phyloP scores from a whole-genome alignment of 2,113 vertebrate genomes.

The Hippocampus comes region DNA sequence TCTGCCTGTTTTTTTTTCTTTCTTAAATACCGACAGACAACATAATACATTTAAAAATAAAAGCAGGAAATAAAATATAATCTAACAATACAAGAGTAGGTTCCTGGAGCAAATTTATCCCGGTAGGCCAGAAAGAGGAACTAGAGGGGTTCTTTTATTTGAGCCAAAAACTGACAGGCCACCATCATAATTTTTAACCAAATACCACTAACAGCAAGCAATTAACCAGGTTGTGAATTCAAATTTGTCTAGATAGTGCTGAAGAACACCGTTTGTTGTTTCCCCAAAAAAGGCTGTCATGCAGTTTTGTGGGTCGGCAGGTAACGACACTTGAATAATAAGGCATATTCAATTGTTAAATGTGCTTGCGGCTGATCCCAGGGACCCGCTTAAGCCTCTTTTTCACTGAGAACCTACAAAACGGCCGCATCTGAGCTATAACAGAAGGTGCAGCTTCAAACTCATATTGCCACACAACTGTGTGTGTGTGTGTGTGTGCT shows the following conservation, averaged over 20 bases:
- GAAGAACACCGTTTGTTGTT: neutral
- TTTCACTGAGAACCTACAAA: neutral
- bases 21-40: conserved; percentile 75
- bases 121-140: conserved; percentile 53
- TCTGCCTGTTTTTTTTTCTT: conserved; percentile 16
- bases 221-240: neutral
- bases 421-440: neutral
- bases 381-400: neutral
- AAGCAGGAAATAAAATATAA: conserved; percentile 37
- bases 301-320: neutral
- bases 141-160: conserved; percentile 22
- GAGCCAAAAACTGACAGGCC: conserved; percentile 13
- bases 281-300: neutral
- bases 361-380: neutral
- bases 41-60: conserved; percentile 48
- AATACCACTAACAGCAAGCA: neutral
- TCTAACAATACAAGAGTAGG: conserved; percentile 48
- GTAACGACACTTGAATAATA: neutral
- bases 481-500: too few species aligned
- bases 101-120: conserved; percentile 53
- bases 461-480: too few species aligned
- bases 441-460: neutral
- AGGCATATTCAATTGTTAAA: neutral
- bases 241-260: neutral
- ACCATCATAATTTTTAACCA: neutral